Base-by-base conservation (phyloP, 2,888 invertebrate genomes). In the Nasonovia ribisnigri region DNA sequence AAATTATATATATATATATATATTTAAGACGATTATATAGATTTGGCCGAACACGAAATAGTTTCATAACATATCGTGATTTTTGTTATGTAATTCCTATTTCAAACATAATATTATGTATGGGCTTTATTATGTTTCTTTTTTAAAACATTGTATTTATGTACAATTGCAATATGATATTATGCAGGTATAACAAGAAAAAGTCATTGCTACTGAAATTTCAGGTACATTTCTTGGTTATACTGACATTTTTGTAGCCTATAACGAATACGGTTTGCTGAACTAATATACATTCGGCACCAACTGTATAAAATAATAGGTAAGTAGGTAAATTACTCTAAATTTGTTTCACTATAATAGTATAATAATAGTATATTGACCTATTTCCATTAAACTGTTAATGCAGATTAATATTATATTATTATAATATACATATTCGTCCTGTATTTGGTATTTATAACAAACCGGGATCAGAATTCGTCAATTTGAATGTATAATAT, bases 51-150 rank as follows among this genome's bases (percentile, higher is more conserved):
- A 57, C 93, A 93, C 89, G 93, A 93, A 57, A 93, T 90, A 11
- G 57, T 93, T 93, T 93, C 93, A 93, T 89, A 93, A 93, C 36
- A 26, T 46, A 60, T 90, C 89, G 93, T 93, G 89, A 60, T 84
- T 93, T 84, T 84, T 48, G 57, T 89, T 89, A 90, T 84, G 89
- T 36, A 93, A 93, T 57, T 77, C 4, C 11, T 26, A 84, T 90
- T 84, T 93, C 43, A 6, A 87, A 57, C 60, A 90, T 26, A 46
- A 67, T 20, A 36, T 77, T 8, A 24, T 57, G 5, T 20, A 90
- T 86, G 29, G 24, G 48, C 88, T 91, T 88, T 84, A 48, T 46
- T 26, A 51, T n/a, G 46, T 92, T 36, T 88, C 36, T 48, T 87
- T 20, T 11, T 10, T 51, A 46, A 46, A 51, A 57, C 26, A 60